These are phyloP conservation scores for Podotricha telesiphe DNA, from an alignment of 2,888 invertebrate genomes.

Conservation along the genomic window DNA sequence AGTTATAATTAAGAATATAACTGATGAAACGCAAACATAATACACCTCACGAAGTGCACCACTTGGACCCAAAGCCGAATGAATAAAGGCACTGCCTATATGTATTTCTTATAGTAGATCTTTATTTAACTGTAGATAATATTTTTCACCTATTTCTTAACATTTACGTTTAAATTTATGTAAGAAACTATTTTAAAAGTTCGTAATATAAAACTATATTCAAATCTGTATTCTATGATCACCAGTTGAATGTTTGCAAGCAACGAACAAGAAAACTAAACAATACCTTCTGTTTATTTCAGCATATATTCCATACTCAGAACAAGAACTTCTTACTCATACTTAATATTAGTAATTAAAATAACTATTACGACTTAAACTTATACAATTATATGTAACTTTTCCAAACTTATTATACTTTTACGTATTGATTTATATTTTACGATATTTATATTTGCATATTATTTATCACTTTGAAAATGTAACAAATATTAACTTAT, in stretches of 20 bases:
- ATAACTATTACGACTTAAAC: neutral
- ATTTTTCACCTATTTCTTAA: no score
- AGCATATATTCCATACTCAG: neutral
- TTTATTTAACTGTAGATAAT: no score
- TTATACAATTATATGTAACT: neutral
- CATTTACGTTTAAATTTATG: neutral
- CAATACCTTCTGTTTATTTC: neutral
- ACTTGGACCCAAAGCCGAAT: no score
- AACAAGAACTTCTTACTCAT: neutral
- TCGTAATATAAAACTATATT: neutral
- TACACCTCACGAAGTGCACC: neutral
- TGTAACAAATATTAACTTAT: no score
- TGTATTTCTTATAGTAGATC: no score
- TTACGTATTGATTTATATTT: no score
- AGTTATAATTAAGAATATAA: neutral
- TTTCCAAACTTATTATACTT: no score
- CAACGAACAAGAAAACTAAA: neutral
- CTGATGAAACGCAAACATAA: neutral
- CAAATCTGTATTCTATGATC: neutral
- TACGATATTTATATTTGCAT: no score
- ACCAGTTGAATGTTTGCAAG: neutral
- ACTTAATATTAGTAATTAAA: neutral
- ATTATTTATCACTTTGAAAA: no score
- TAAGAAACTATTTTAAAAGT: neutral
- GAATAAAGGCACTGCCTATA: no score